phyloP scores from a whole-genome alignment of 2,888 invertebrate species.

The Crioceris asparagi region DNA sequence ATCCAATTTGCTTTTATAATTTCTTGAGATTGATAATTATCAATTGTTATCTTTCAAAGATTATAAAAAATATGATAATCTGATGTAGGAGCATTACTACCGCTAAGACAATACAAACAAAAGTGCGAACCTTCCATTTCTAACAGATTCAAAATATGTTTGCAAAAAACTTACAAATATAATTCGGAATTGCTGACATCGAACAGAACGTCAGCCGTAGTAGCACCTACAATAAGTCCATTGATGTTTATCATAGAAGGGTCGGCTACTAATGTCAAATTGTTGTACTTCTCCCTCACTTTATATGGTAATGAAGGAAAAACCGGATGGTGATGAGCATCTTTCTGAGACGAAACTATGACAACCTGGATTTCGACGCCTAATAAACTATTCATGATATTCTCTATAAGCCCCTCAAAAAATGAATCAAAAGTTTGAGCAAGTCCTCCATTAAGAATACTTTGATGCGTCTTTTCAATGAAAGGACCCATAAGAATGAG shows the following conservation, averaged over 20 bases:
- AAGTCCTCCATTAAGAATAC: conserved; percentile 48
- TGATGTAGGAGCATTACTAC: too few species aligned
- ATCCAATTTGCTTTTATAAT: too few species aligned
- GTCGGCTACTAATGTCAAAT: conserved; percentile 65
- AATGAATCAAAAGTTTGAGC: conserved; percentile 61
- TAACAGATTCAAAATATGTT: neutral
- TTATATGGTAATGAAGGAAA: conserved; percentile 75
- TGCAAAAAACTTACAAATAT: conserved; percentile 25
- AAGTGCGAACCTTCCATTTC: too few species aligned
- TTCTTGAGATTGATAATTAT: too few species aligned
- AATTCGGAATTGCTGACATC: conserved; percentile 75
- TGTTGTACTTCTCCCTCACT: conserved; percentile 45
- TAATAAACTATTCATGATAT: conserved; percentile 51
- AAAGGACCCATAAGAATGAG: conserved; percentile 80
- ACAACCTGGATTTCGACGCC: conserved; percentile 25
- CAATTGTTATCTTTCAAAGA: too few species aligned
- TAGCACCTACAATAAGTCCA: conserved; percentile 66
- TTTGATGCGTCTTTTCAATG: conserved; percentile 51
- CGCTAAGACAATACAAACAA: too few species aligned
- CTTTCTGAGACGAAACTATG: conserved; percentile 64
- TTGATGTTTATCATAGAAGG: conserved; percentile 69
- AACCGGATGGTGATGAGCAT: conserved; percentile 66
- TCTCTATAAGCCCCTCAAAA: conserved; percentile 61
- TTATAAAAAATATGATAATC: neutral
- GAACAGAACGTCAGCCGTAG: conserved; percentile 74